Percentiles rank a stretch among this genome's conserved stretches.
Evolutionary conservation across 2,888 invertebrate species (phyloP).

Genomic region (Thalpophila matura): DNA sequence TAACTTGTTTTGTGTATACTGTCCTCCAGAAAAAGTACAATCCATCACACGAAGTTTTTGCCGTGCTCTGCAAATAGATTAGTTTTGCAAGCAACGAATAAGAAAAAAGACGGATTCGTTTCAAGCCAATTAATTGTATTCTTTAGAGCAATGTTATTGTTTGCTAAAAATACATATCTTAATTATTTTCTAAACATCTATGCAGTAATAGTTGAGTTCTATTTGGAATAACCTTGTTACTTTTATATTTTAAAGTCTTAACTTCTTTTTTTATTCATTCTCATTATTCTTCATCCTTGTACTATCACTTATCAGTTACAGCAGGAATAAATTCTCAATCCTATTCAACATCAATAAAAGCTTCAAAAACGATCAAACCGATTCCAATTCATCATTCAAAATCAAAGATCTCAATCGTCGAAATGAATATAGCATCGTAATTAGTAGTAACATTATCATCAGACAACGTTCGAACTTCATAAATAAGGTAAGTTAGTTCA

Average conservation of each 20-base stretch:
- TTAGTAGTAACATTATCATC: slow-evolving; percentile 47
- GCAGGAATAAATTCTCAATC: slow-evolving; percentile 5
- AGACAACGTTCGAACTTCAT: slow-evolving; percentile 36
- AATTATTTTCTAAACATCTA: not conserved
- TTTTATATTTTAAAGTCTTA: not conserved
- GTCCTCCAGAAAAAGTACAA: slow-evolving; percentile 40
- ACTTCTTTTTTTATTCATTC: not conserved
- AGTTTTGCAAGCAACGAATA: slow-evolving; percentile 19
- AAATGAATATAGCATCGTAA: slow-evolving; percentile 34
- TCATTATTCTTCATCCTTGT: too few species aligned
- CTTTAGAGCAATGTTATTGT: slow-evolving; percentile 1
- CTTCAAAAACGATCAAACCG: not conserved
- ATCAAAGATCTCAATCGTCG: slow-evolving; percentile 23
- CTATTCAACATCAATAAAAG: slow-evolving; percentile 15
- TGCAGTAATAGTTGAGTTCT: not conserved
- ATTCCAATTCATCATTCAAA: slow-evolving; percentile 18
- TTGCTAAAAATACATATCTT: not conserved
- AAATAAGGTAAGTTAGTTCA: slow-evolving; percentile 64
- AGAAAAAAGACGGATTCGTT: slow-evolving; percentile 12
- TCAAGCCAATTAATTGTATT: slow-evolving; percentile 19
- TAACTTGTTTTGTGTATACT: slow-evolving; percentile 56
- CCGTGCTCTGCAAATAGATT: slow-evolving; percentile 35
- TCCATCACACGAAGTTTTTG: slow-evolving; percentile 48
- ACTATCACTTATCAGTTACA: slow-evolving; percentile 1
- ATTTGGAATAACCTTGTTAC: not conserved